Evolutionary conservation across 2,888 invertebrate species (phyloP), one percentile per base, ranked within the genome.

Genomic region (Mythimna loreyi): DNA sequence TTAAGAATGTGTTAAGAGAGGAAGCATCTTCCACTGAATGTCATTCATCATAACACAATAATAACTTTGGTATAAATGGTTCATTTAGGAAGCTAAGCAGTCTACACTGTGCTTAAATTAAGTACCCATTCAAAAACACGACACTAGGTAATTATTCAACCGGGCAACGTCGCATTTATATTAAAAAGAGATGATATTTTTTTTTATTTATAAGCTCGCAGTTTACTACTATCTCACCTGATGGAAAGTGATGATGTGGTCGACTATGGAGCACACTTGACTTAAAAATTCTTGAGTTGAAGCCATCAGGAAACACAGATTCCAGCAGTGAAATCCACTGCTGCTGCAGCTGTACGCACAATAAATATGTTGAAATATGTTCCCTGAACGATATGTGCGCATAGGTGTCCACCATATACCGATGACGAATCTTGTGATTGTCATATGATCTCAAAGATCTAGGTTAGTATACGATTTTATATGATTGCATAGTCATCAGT

Each of bases 1-100:
- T 80, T 73, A 80, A 64, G 45, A 81, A 70, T 64, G 53, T 64
- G 64, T 72, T 75, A 67, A 50, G 61, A 75, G 21, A 23, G 28
- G 59, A 36, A 58, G 55, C 16, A 9, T 30, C 68, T 50, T 59
- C 47, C 13, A 19, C 7, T 28, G 50, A 25, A 40, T 56, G 52
- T 2, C 52, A 30, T 50, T 40, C 28, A 50, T n/a, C 28, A 36
- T 33, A 25, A 33, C 65, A 53, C 13, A 49, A 43, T 53, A 61
- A n/a, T 40, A 3, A 40, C 36, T 53, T 1, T 45, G 36, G 6
- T 40, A 30, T 40, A 13, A 47, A 33, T 19, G 11, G 59, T 30
- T 11, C 16, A 50, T 25, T 50, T 50, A 19, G 53, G 53, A 5
- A 55, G 33, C 13, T 11, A 21, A 21, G 6, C 21, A 30, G 33